phyloP scores from a whole-genome alignment of 1,140 invertebrate genomes.

The Hycleus phaleratus region DNA sequence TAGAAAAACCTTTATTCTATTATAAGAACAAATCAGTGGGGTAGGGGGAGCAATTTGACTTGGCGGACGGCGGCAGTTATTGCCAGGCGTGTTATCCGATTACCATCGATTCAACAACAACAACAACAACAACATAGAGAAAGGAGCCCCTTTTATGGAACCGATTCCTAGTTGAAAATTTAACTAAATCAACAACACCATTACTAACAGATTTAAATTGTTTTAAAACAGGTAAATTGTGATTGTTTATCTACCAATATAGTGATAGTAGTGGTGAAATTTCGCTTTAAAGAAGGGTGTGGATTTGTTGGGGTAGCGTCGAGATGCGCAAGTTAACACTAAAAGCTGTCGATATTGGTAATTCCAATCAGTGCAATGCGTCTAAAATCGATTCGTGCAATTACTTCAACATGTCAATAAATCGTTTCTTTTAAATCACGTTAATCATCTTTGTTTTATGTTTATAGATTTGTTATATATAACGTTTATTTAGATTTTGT shows the following conservation, averaged over 20 bases:
- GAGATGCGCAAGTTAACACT: constrained; percentile 12
- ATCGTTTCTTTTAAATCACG: not conserved
- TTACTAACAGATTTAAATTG: too few species aligned
- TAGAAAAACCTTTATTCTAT: constrained; percentile 30
- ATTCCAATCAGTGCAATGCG: constrained; percentile 15
- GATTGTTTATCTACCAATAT: too few species aligned
- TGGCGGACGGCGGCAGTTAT: constrained; percentile 30
- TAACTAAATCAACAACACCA: too few species aligned
- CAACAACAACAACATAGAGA: too few species aligned
- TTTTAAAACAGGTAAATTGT: too few species aligned
- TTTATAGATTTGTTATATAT: too few species aligned
- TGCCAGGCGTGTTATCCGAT: constrained; percentile 26
- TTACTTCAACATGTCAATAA: constrained; percentile 13
- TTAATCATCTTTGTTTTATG: too few species aligned
- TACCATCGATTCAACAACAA: constrained; percentile 23
- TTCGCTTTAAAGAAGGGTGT: not conserved
- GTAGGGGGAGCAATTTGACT: constrained; percentile 22
- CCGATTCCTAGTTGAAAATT: too few species aligned
- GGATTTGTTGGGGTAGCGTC: constrained; percentile 6
- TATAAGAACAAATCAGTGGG: constrained; percentile 21
- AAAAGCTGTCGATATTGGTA: constrained; percentile 7
- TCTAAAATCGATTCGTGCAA: constrained; percentile 12
- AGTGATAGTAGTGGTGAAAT: too few species aligned
- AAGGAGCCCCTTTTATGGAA: too few species aligned
- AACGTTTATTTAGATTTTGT: constrained; percentile 7